A percentile compares a stretch with the other conserved stretches of the same genome.
Evolutionary conservation across 2,888 invertebrate species (phyloP).

Genomic region (Drosophila vallismaia): DNA sequence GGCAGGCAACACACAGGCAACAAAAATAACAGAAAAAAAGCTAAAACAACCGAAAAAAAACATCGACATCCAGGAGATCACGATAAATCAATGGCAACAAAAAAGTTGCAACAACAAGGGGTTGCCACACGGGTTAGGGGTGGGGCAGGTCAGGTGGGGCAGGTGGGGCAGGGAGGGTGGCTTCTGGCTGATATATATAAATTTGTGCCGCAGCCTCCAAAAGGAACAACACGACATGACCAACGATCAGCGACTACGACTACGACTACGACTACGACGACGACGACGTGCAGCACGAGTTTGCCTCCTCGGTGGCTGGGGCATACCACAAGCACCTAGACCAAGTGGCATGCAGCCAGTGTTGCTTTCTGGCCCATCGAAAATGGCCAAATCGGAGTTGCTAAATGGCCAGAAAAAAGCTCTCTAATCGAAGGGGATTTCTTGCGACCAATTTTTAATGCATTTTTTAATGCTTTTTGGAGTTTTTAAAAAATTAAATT

Average conservation of each 20-base stretch:
- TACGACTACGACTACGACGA: constrained; percentile 62
- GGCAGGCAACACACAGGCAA: constrained; percentile 33
- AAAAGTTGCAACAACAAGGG: constrained; percentile 32
- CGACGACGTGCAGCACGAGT: constrained; percentile 78
- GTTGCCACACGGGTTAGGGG: neutral
- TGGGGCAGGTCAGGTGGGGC: neutral
- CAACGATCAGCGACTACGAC: constrained; percentile 43
- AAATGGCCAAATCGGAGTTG: neutral
- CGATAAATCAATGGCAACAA: constrained; percentile 78
- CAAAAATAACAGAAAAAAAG: constrained; percentile 42
- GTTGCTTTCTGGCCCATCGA: neutral
- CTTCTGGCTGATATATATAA: constrained; percentile 51
- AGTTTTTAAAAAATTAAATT: too few species aligned
- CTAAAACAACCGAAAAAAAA: constrained; percentile 56
- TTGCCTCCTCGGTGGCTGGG: constrained; percentile 33
- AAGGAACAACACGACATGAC: constrained; percentile 75
- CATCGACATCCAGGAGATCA: constrained; percentile 78
- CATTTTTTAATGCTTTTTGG: too few species aligned
- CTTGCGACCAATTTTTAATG: too few species aligned
- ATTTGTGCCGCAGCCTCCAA: constrained; percentile 53
- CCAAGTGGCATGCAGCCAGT: constrained; percentile 20
- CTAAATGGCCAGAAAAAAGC: too few species aligned
- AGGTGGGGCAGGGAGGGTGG: constrained; percentile 20
- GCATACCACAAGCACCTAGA: constrained; percentile 42
- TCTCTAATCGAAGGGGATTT: too few species aligned